Conservation (phyloP, 1,140 invertebrate species). For the Heliothis subflexa region DNA sequence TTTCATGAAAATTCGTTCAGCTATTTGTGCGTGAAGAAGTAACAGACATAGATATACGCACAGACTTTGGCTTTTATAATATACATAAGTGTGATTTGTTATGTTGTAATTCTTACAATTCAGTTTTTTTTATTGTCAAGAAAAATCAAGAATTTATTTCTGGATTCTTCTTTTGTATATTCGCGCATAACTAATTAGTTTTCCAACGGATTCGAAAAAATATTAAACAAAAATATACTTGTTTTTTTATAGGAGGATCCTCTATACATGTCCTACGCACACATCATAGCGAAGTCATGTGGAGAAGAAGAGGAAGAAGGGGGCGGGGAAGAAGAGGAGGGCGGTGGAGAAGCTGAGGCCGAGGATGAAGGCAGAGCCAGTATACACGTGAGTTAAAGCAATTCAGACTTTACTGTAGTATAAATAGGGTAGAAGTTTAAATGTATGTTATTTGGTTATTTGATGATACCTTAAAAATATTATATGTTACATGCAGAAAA, state of each 20-base stretch:
- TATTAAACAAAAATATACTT: background rate
- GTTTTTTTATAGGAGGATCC: conserved; percentile 91
- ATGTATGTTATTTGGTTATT: background rate
- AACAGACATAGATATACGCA: too few relatives aligned
- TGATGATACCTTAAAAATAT: too few relatives aligned
- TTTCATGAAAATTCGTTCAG: too few relatives aligned
- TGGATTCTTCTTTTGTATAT: too few relatives aligned
- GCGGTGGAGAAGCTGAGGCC: conserved; percentile 87
- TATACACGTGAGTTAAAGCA: conserved; percentile 93
- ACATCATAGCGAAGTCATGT: conserved; percentile 98
- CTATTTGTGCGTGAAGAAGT: too few relatives aligned
- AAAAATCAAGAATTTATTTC: background rate
- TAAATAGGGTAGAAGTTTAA: background rate
- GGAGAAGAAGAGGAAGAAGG: conserved; percentile 98
- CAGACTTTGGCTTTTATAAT: too few relatives aligned
- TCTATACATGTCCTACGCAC: conserved; percentile 98
- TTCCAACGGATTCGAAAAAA: too few relatives aligned
- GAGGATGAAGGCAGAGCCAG: conserved; percentile 96
- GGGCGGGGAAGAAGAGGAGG: conserved; percentile 94
- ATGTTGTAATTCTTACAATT: too few relatives aligned
- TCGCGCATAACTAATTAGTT: too few relatives aligned
- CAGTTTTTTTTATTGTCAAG: too few relatives aligned
- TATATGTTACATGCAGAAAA: conserved; percentile 76
- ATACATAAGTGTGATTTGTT: too few relatives aligned
- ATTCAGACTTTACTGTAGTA: background rate